Percentiles rank a stretch among this genome's conserved stretches.
Evolutionary conservation across 1,140 invertebrate species (phyloP).

Genomic region (Musca vetustissima): DNA sequence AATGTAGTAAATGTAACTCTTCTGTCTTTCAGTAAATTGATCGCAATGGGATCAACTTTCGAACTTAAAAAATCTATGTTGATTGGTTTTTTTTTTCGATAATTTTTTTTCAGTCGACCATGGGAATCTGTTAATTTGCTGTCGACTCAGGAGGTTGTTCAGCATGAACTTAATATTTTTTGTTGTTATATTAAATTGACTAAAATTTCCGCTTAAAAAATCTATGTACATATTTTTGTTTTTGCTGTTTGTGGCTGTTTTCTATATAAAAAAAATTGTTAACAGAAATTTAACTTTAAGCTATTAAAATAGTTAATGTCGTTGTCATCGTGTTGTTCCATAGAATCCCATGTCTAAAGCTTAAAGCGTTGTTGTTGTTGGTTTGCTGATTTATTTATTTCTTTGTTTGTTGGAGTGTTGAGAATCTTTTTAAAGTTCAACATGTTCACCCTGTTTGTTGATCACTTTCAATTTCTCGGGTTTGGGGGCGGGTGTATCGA

Average conservation of each 20-base stretch:
- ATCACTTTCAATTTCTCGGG: slow-evolving; percentile 63
- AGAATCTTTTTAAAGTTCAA: slow-evolving; percentile 43
- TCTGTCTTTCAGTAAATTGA: neutral
- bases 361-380: neutral
- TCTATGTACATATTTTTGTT: too few relatives aligned
- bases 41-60: neutral
- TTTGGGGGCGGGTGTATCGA: slow-evolving; percentile 59
- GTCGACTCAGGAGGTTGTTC: neutral
- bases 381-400: neutral
- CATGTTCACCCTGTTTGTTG: slow-evolving; percentile 58
- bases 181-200: neutral
- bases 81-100: neutral
- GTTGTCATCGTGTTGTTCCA: slow-evolving; percentile 1
- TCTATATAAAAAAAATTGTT: too few relatives aligned
- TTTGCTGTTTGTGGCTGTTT: too few relatives aligned
- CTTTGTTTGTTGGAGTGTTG: neutral
- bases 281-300: neutral
- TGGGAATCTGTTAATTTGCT: neutral
- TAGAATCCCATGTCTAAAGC: neutral
- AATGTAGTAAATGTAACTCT: slow-evolving; percentile 3
- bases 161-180: neutral
- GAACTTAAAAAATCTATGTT: neutral
- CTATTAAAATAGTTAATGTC: neutral
- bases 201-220: too few relatives aligned
- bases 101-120: neutral